Percentiles rank a stretch among this genome's conserved stretches.
phyloP scores from a whole-genome alignment of 2,888 invertebrate species.

The Rhagium mordax region DNA sequence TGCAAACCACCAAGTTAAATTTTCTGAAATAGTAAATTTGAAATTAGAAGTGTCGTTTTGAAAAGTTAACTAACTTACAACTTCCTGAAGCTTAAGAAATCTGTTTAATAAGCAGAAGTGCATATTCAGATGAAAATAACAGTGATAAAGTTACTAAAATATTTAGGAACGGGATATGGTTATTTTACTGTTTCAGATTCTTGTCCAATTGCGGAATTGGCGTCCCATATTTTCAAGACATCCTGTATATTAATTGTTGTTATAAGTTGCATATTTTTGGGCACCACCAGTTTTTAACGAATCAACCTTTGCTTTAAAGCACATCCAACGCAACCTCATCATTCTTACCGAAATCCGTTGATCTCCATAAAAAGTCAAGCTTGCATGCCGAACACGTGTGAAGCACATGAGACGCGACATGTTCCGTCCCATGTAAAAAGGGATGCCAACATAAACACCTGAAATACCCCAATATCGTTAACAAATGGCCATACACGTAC shows the following conservation, averaged over 20 bases:
- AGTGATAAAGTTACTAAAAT: conserved; percentile 32
- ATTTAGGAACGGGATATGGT: conserved; percentile 31
- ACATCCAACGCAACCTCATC: not conserved
- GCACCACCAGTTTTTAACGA: too few relatives aligned
- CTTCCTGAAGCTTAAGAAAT: too few relatives aligned
- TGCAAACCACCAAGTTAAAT: too few relatives aligned
- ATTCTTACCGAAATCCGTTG: not conserved
- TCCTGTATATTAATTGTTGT: not conserved
- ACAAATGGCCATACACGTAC: conserved; percentile 65
- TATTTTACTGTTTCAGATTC: conserved; percentile 26
- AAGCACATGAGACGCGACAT: not conserved
- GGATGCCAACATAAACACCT: conserved; percentile 64
- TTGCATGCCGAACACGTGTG: conserved; percentile 22
- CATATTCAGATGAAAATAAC: conserved; percentile 29
- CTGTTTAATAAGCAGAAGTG: too few relatives aligned
- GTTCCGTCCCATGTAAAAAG: conserved; percentile 43
- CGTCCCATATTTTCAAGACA: too few relatives aligned
- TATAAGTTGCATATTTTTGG: not conserved
- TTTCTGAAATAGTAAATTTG: too few relatives aligned
- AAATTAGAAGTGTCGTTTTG: too few relatives aligned
- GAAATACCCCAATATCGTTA: conserved; percentile 68
- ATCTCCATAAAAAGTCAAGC: conserved; percentile 11
- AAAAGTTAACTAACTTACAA: too few relatives aligned
- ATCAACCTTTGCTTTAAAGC: not conserved
- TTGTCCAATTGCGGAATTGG: too few relatives aligned